Percentiles rank a stretch among this genome's conserved stretches.
Evolutionary conservation across 1,140 invertebrate genomes (phyloP).

Genomic region (Eumaeus atala): DNA sequence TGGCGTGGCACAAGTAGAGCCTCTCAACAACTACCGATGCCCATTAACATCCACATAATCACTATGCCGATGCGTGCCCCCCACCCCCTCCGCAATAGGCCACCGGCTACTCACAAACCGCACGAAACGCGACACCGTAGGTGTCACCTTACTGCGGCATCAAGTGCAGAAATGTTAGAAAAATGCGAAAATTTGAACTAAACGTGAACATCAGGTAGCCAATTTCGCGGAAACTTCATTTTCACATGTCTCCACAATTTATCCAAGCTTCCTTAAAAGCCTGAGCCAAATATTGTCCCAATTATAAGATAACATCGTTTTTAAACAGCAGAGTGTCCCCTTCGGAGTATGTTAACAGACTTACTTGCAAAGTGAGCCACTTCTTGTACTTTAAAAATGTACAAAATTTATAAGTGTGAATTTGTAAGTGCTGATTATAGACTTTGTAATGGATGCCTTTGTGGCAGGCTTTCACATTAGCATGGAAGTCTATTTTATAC

Average conservation of each 20-base stretch:
- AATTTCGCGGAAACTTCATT: conserved; percentile 41
- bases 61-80: too few relatives aligned
- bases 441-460: conserved; percentile 1
- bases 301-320: conserved; percentile 66
- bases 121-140: too few relatives aligned
- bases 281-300: conserved; percentile 67
- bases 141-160: too few relatives aligned
- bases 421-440: background rate
- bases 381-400: conserved; percentile 6
- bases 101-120: too few relatives aligned
- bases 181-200: background rate
- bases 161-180: too few relatives aligned
- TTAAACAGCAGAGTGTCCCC: conserved; percentile 57
- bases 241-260: conserved; percentile 45
- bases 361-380: conserved; percentile 21
- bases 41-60: too few relatives aligned
- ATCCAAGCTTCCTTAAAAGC: conserved; percentile 52
- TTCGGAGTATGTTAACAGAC: conserved; percentile 42
- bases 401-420: background rate
- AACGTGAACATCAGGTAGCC: conserved; percentile 30
- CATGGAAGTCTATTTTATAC: too few relatives aligned
- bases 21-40: too few relatives aligned
- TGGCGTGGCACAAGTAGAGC: too few relatives aligned
- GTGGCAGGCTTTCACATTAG: background rate
- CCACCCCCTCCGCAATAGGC: too few relatives aligned